Evolutionary conservation across 2,797 vertebrate genomes (phyloP).

Genomic region (Fundulus diaphanus): DNA sequence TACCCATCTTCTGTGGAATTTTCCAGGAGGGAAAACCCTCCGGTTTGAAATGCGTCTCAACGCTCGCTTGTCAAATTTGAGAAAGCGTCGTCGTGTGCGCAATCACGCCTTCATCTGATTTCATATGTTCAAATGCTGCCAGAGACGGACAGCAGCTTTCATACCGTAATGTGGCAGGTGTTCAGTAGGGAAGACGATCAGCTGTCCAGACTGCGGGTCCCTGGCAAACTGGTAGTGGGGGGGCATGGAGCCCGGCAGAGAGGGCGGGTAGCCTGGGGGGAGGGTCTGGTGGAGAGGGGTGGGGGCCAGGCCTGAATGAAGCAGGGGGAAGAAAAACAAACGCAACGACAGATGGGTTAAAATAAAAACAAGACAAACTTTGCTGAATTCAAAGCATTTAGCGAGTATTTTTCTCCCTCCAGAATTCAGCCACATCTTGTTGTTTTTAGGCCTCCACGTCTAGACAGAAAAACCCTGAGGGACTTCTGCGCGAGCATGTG

Average conservation of each 20-base stretch:
- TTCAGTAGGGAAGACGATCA: constrained; percentile 94
- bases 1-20: not conserved
- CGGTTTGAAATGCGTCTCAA: not conserved
- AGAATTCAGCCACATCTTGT: constrained; percentile 18
- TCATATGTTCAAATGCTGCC: not conserved
- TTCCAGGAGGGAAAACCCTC: not conserved
- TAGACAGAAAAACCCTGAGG: constrained; percentile 62
- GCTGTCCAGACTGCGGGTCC: constrained; percentile 95
- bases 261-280: constrained; percentile 88
- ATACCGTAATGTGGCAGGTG: constrained; percentile 96
- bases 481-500: constrained; percentile 21
- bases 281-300: constrained; percentile 93
- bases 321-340: not conserved
- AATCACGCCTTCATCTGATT: not conserved
- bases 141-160: constrained; percentile 22
- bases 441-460: constrained; percentile 60
- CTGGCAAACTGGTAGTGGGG: constrained; percentile 94
- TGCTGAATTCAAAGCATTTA: constrained; percentile 2
- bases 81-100: not conserved
- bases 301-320: constrained; percentile 85
- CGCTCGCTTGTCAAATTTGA: not conserved
- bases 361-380: not conserved
- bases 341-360: constrained; percentile 1
- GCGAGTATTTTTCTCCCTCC: not conserved
- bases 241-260: constrained; percentile 89